Conservation (phyloP, 1,140 invertebrate species). For the Zaprionus capensis region DNA sequence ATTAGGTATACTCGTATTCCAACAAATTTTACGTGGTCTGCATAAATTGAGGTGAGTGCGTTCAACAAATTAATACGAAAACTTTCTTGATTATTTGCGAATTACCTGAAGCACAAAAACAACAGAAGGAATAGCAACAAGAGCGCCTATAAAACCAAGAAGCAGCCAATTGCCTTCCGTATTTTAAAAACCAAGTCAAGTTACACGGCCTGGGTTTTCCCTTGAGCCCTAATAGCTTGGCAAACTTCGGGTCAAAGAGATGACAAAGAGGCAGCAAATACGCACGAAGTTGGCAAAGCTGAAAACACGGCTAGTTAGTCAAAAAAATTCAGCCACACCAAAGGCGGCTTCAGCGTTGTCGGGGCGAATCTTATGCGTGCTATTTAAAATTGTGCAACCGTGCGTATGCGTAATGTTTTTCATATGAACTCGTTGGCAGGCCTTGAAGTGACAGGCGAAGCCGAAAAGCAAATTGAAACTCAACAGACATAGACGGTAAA, state of each 20-base stretch:
- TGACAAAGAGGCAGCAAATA: conserved; percentile 77
- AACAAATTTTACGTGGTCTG: conserved; percentile 61
- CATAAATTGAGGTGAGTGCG: conserved; percentile 66
- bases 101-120: conserved; percentile 57
- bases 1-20: not conserved
- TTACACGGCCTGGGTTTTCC: not conserved
- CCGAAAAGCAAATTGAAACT: conserved; percentile 70
- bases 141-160: conserved; percentile 30
- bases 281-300: conserved; percentile 50
- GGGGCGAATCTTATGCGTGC: conserved; percentile 68
- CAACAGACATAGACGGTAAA: conserved; percentile 56
- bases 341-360: conserved; percentile 36
- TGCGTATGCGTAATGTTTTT: conserved; percentile 82
- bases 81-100: conserved; percentile 81
- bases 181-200: conserved; percentile 52
- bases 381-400: conserved; percentile 82
- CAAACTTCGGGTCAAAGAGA: conserved; percentile 75
- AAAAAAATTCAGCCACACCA: conserved; percentile 40
- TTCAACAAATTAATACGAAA: conserved; percentile 75
- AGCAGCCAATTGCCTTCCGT: conserved; percentile 64
- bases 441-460: conserved; percentile 66
- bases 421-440: conserved; percentile 66
- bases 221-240: conserved; percentile 36
- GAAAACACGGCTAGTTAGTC: conserved; percentile 70
- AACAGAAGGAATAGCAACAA: conserved; percentile 23